A percentile compares a stretch with the other conserved stretches of the same genome.
phyloP scores from a whole-genome alignment of 2,113 vertebrate species.

The Candoia aspera region DNA sequence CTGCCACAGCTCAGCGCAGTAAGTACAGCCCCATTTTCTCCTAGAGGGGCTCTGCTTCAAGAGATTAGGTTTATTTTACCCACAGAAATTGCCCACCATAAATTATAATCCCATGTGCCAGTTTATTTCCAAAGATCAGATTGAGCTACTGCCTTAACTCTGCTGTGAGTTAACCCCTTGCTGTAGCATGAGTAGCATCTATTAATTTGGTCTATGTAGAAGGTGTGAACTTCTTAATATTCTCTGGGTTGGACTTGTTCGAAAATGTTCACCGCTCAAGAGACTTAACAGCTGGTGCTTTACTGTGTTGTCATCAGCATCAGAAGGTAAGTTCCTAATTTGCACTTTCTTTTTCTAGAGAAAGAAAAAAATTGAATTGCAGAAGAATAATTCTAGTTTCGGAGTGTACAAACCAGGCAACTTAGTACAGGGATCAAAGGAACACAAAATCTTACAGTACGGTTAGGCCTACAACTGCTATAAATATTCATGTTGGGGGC shows the following conservation, averaged over 20 bases:
- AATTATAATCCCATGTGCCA: no score
- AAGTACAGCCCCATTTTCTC: slow-evolving; percentile 49
- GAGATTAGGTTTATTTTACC: not conserved
- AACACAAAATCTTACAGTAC: not conserved
- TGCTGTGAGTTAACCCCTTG: not conserved
- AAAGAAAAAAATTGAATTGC: no score
- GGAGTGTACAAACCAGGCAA: not conserved
- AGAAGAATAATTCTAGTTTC: no score
- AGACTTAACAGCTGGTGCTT: not conserved
- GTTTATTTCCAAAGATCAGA: not conserved
- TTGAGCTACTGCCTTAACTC: not conserved
- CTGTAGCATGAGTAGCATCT: not conserved
- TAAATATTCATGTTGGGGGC: not conserved
- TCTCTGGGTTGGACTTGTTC: not conserved
- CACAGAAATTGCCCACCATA: not conserved
- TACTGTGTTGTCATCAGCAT: not conserved
- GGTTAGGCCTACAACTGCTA: not conserved
- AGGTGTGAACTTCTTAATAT: not conserved
- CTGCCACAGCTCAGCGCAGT: slow-evolving; percentile 60
- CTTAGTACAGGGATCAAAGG: not conserved
- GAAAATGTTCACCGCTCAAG: not conserved
- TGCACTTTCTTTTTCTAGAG: no score
- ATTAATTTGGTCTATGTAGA: not conserved
- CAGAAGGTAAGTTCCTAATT: not conserved
- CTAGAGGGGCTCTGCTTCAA: not conserved